Percentiles rank a stretch among this genome's conserved stretches.
These are phyloP conservation scores for Thamnaconus septentrionalis DNA, from an alignment of 2,113 vertebrate genomes.

Conservation along the genomic window DNA sequence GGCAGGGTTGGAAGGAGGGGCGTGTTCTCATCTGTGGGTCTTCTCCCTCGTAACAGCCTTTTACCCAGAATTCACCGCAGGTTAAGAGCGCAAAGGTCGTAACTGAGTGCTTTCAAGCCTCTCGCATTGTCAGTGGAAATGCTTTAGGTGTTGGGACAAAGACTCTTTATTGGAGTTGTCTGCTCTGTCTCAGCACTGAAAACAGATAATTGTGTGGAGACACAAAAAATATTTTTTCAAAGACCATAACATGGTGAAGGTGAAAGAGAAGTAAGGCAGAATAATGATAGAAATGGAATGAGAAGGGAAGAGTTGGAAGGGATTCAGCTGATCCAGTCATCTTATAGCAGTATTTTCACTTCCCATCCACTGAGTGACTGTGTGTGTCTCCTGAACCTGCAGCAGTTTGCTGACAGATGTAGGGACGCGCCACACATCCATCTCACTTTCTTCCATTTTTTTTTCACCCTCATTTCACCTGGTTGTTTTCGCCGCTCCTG, in stretches of 20 bases:
- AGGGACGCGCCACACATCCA: conserved; percentile 23
- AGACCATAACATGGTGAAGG: no score
- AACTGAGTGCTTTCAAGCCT: conserved; percentile 28
- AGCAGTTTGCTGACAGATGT: conserved; percentile 3
- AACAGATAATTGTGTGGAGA: no score
- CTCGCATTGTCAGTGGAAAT: conserved; percentile 10
- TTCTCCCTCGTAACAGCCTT: background rate
- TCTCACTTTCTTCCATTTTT: conserved; percentile 20
- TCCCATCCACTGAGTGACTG: no score
- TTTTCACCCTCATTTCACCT: conserved; percentile 5
- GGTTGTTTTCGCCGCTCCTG: conserved; percentile 24
- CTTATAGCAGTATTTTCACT: background rate
- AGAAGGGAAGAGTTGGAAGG: no score
- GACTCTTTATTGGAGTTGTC: no score
- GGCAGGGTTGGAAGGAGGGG: background rate
- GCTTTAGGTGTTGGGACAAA: conserved; percentile 27
- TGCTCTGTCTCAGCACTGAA: no score
- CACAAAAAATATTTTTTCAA: no score
- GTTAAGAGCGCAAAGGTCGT: conserved; percentile 28
- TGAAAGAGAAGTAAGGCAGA: no score
- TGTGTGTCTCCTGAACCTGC: background rate
- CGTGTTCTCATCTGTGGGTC: conserved; percentile 35
- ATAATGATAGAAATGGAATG: no score
- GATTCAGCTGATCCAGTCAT: no score
- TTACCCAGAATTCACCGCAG: conserved; percentile 45